Evolutionary conservation across 2,113 vertebrate species (phyloP).

Genomic region (Carassius carassius): DNA sequence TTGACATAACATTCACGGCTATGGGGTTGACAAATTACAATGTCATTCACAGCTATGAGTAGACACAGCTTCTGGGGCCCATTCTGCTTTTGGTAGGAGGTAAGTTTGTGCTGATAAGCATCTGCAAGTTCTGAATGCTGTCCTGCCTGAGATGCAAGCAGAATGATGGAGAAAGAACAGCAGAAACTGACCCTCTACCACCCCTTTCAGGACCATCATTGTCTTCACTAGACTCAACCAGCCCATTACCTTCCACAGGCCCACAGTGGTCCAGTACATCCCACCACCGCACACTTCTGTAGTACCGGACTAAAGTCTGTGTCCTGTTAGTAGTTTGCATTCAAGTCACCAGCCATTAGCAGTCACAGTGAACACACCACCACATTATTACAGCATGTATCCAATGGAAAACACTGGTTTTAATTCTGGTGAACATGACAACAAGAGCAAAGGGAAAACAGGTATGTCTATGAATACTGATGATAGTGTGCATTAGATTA

Average conservation of each 20-base stretch:
- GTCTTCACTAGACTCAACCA: constrained; percentile 79
- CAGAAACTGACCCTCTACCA: constrained; percentile 63
- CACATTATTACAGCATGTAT: constrained; percentile 73
- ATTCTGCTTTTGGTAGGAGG: constrained; percentile 81
- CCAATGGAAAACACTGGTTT: constrained; percentile 71
- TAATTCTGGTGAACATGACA: constrained; percentile 48
- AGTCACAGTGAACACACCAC: constrained; percentile 34
- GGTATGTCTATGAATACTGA: constrained; percentile 63
- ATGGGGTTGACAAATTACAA: constrained; percentile 82
- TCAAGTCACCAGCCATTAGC: constrained; percentile 43
- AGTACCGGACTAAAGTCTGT: constrained; percentile 60
- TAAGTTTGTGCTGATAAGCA: constrained; percentile 79
- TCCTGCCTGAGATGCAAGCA: constrained; percentile 73
- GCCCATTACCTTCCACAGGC: constrained; percentile 76
- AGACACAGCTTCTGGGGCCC: constrained; percentile 84
- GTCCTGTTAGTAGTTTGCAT: constrained; percentile 47
- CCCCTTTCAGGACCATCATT: constrained; percentile 67
- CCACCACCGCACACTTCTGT: constrained; percentile 69
- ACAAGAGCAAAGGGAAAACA: constrained; percentile 53
- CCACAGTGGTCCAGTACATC: constrained; percentile 77
- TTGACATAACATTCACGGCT: constrained; percentile 80
- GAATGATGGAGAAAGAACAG: constrained; percentile 62
- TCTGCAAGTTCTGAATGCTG: constrained; percentile 81
- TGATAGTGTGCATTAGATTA: neutral
- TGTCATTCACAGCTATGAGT: constrained; percentile 70